phyloP scores from a whole-genome alignment of 2,888 invertebrate species.

The Netelia fuscicornis region DNA sequence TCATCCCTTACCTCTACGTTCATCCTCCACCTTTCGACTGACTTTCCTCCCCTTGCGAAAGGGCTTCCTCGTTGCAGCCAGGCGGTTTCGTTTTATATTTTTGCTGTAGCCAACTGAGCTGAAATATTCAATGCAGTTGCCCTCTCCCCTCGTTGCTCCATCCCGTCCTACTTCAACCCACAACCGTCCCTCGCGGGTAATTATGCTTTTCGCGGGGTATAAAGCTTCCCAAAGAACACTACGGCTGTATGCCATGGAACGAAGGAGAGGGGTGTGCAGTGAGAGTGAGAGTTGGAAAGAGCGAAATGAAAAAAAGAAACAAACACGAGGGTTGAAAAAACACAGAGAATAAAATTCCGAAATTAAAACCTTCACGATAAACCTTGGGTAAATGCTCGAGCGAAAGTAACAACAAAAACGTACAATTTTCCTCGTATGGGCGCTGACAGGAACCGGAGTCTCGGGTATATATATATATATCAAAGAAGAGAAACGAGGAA shows the following conservation, averaged over 20 bases:
- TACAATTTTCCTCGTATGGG: background rate
- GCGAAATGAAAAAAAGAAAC: constrained; percentile 31
- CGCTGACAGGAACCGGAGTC: background rate
- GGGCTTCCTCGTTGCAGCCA: constrained; percentile 53
- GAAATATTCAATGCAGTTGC: constrained; percentile 79
- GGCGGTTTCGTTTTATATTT: constrained; percentile 72
- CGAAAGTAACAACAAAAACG: constrained; percentile 28
- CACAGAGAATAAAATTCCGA: constrained; percentile 65
- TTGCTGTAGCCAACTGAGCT: constrained; percentile 71
- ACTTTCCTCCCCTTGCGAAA: constrained; percentile 38
- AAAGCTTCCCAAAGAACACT: constrained; percentile 65
- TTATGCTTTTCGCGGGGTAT: constrained; percentile 77
- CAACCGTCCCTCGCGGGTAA: constrained; percentile 76
- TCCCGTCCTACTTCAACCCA: constrained; percentile 65
- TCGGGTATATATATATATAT: background rate
- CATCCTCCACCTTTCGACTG: constrained; percentile 41
- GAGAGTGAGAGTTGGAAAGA: constrained; percentile 24
- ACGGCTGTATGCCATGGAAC: constrained; percentile 35
- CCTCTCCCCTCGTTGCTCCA: constrained; percentile 57
- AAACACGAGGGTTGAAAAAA: constrained; percentile 8
- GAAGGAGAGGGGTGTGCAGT: constrained; percentile 10
- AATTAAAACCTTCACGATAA: constrained; percentile 79
- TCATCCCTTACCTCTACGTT: constrained; percentile 47
- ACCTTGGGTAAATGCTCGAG: constrained; percentile 61
- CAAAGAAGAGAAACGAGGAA: too few species aligned